Evolutionary conservation across 92 coral and sea anemone genomes (phyloP), one percentile per base, ranked within the genome.

Genomic region (Porites divaricata): DNA sequence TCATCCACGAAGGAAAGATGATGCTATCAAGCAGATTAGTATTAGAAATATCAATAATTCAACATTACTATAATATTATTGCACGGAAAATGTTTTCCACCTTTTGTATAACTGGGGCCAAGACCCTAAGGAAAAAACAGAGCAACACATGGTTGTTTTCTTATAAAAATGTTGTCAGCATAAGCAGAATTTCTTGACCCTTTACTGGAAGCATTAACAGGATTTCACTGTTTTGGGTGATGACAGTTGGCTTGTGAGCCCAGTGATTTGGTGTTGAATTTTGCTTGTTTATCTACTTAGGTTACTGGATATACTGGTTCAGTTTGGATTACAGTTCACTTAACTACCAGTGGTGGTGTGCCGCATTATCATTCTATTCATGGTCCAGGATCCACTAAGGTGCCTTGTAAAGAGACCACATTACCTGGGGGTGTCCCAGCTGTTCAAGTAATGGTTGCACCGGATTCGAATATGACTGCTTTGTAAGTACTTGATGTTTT

Each of bases 291-390:
- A 45, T 81, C 0, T 75, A 22, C 35, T 15, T 79, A 96, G 98
- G 93, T 96, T 72, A 83, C 85, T 20, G 99, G 98, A 21, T 90
- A 92, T 65, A 69, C 71, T 83, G 97, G 89, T 35, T 91, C 98
- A 70, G 88, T 96, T 25, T 96, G 99, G 99, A 93, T 96, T 52
- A 96, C 97, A 23, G 98, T 96, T 1, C 92, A 96, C 69, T 86
- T 96, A 41, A 94, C 92, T 10, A 95, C 99, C 75, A 95, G 95
- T 71, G 80, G 89, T 58, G 99, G 99, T 16, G 85, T 87, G 24
- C 97, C 98, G n/a, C 99, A 96, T 77, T 96, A 95, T 76, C 99
- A 96, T 76, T 95, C 98, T n/a, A 93, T 96, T 79, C 98, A 93
- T 84, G 99, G 99, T 19, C 99, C 99, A 8, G 99, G 99, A 28